These are phyloP conservation scores for Melanophora roralis DNA, from an alignment of 2,888 invertebrate genomes.

Conservation along the genomic window DNA sequence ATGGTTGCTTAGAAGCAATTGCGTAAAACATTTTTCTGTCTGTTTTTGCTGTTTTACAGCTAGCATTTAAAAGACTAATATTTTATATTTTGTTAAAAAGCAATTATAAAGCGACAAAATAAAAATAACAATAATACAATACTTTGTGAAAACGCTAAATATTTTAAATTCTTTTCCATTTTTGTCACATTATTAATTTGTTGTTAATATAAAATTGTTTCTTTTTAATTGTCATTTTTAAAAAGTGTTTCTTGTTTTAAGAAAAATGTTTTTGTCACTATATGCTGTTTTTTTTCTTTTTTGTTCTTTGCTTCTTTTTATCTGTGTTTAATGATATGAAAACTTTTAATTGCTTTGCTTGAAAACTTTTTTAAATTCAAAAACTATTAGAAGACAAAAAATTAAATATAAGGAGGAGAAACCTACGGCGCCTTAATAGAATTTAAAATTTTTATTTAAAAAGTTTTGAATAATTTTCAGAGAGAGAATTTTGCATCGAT, in stretches of 20 bases:
- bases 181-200: conserved; percentile 2
- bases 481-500: no score
- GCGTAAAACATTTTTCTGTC: neutral
- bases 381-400: neutral
- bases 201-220: conserved; percentile 28
- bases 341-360: conserved; percentile 51
- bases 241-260: neutral
- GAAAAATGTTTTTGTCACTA: conserved; percentile 6
- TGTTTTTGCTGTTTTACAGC: neutral
- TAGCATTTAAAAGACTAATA: no score
- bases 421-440: neutral
- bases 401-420: neutral
- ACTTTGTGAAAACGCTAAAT: no score
- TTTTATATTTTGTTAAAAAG: neutral
- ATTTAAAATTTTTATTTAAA: no score
- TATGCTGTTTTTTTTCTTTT: neutral
- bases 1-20: no score
- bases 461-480: no score
- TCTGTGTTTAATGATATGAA: conserved; percentile 49
- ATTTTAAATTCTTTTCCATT: neutral
- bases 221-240: conserved; percentile 3
- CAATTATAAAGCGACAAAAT: no score
- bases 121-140: no score
- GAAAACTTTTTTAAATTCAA: neutral
- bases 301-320: neutral